Evolutionary conservation across 2,113 vertebrate genomes (phyloP).

Genomic region (Cettia cetti): DNA sequence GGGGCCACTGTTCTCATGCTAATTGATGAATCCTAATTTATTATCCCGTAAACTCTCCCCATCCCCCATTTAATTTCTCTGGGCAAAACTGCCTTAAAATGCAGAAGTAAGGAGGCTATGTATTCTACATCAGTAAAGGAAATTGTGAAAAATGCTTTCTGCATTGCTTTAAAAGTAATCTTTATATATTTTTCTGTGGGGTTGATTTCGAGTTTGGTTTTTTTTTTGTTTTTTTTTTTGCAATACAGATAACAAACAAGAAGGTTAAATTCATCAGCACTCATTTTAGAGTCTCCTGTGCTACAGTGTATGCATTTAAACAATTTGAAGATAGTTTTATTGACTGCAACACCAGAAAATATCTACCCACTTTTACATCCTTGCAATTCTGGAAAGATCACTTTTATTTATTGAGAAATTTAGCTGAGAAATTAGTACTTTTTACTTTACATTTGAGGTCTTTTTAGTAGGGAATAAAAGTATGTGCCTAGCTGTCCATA

Average conservation of each 20-base stretch:
- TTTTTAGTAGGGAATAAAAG: background rate
- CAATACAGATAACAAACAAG: background rate
- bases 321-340: background rate
- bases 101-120: background rate
- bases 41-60: background rate
- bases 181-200: background rate
- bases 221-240: background rate
- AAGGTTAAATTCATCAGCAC: background rate
- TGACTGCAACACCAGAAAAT: background rate
- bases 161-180: background rate
- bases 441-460: background rate
- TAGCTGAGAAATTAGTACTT: background rate
- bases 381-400: background rate
- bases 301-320: background rate
- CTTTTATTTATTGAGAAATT: background rate
- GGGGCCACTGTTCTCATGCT: background rate
- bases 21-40: constrained; percentile 12
- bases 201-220: background rate
- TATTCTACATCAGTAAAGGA: background rate
- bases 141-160: background rate
- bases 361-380: background rate
- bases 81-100: background rate
- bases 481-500: background rate
- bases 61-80: background rate
- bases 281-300: background rate